A percentile compares a stretch with the other conserved stretches of the same genome.
phyloP scores from a whole-genome alignment of 2,888 invertebrate genomes.

The Nomada goodeniana region DNA sequence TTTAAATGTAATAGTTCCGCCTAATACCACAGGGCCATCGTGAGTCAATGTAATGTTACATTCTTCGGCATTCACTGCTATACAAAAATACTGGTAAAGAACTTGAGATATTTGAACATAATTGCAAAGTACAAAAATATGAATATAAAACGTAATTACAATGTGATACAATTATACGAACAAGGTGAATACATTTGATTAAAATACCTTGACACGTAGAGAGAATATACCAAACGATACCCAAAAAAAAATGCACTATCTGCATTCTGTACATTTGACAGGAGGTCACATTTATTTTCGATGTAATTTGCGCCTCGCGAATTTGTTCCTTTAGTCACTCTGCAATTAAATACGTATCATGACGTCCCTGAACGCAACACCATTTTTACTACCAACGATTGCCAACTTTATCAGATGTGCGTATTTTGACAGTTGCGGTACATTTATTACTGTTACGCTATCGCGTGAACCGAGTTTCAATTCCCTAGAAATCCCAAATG shows the following conservation, averaged over 20 bases:
- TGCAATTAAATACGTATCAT: slow-evolving; percentile 41
- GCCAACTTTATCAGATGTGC: slow-evolving; percentile 42
- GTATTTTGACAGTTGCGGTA: background rate
- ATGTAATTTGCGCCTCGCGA: slow-evolving; percentile 3
- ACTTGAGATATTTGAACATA: background rate
- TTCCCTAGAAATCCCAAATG: too few relatives aligned
- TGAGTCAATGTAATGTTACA: slow-evolving; percentile 85
- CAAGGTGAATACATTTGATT: background rate
- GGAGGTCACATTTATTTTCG: slow-evolving; percentile 56
- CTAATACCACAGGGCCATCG: slow-evolving; percentile 90
- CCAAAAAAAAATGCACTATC: slow-evolving; percentile 46
- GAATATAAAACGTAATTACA: slow-evolving; percentile 5
- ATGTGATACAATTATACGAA: background rate
- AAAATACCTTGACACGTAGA: slow-evolving; percentile 54
- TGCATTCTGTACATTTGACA: slow-evolving; percentile 57
- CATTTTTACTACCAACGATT: slow-evolving; percentile 41
- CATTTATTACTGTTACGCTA: too few relatives aligned
- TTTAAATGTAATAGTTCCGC: slow-evolving; percentile 89
- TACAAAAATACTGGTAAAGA: background rate
- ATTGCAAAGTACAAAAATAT: background rate
- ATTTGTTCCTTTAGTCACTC: slow-evolving; percentile 39
- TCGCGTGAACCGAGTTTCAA: too few relatives aligned
- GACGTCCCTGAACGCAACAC: slow-evolving; percentile 16
- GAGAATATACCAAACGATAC: slow-evolving; percentile 48
- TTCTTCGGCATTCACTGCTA: slow-evolving; percentile 52